These are phyloP conservation scores for Passer montanus DNA, from an alignment of 2,113 vertebrate genomes.

Conservation along the genomic window DNA sequence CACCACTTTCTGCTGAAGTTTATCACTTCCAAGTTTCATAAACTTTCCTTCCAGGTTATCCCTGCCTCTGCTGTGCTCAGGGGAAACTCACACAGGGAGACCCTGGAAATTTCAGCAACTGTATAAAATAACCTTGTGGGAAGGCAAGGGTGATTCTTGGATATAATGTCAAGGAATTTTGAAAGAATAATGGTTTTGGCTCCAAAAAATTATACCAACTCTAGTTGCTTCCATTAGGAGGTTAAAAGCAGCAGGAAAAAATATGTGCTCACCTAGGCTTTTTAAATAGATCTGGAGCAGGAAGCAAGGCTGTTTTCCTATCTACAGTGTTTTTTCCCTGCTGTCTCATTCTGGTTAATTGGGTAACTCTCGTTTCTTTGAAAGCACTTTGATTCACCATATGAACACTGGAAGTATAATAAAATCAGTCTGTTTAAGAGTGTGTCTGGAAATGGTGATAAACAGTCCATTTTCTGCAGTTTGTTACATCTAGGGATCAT, in stretches of 20 bases:
- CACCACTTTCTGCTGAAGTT: background rate
- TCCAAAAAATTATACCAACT: background rate
- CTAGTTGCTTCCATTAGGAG: background rate
- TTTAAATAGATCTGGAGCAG: background rate
- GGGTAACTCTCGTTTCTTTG: slow-evolving; percentile 27
- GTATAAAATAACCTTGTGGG: accelerated
- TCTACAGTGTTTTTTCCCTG: background rate
- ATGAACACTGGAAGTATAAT: slow-evolving; percentile 49
- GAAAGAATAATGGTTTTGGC: background rate
- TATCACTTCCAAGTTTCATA: background rate
- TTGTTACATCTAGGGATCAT: background rate
- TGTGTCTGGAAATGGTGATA: slow-evolving; percentile 55
- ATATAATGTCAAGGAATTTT: background rate
- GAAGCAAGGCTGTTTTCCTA: background rate
- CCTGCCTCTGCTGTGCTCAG: background rate
- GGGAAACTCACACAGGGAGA: background rate
- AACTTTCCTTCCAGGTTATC: background rate
- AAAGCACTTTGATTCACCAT: slow-evolving; percentile 48
- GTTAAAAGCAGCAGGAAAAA: background rate
- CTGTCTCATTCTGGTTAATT: slow-evolving; percentile 51
- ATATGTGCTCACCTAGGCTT: background rate
- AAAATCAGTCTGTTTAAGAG: slow-evolving; percentile 59
- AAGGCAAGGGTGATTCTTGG: background rate
- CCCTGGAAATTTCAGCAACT: background rate
- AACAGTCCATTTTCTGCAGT: background rate